phyloP scores from a whole-genome alignment of 2,888 invertebrate genomes.

The Drosophila pseudotalamancana region DNA sequence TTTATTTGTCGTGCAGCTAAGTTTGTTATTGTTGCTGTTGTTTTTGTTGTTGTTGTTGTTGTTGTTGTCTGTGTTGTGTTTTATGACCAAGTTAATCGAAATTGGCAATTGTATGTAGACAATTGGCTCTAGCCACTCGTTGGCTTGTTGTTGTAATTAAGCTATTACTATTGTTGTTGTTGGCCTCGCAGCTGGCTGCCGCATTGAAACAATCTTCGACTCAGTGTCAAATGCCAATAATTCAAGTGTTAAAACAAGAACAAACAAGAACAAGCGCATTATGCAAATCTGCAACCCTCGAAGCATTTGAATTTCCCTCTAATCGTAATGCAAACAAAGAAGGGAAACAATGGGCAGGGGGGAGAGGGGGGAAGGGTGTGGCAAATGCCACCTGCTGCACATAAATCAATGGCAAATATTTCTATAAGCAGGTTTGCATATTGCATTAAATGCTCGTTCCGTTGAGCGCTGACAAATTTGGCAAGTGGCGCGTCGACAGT shows the following conservation, averaged over 20 bases:
- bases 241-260: slow-evolving; percentile 72
- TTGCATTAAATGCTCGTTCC: slow-evolving; percentile 48
- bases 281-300: slow-evolving; percentile 68
- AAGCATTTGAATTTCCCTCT: slow-evolving; percentile 39
- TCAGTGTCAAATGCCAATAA: slow-evolving; percentile 63
- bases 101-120: slow-evolving; percentile 74
- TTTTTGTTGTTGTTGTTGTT: slow-evolving; percentile 14
- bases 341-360: background rate
- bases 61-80: slow-evolving; percentile 41
- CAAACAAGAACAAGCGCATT: slow-evolving; percentile 56
- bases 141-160: slow-evolving; percentile 74
- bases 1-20: slow-evolving; percentile 47
- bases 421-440: slow-evolving; percentile 47
- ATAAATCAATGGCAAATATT: slow-evolving; percentile 50
- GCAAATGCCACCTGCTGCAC: slow-evolving; percentile 60
- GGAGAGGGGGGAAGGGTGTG: slow-evolving; percentile 20
- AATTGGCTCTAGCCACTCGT: slow-evolving; percentile 64
- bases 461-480: slow-evolving; percentile 35
- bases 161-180: slow-evolving; percentile 54
- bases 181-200: slow-evolving; percentile 34
- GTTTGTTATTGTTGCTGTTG: slow-evolving; percentile 12
- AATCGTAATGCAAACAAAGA: no score
- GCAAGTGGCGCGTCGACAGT: slow-evolving; percentile 27
- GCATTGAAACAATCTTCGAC: slow-evolving; percentile 28
- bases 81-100: slow-evolving; percentile 74